Percentiles rank a stretch among this genome's conserved stretches.
These are phyloP conservation scores for Muricea muricata DNA, from an alignment of 92 coral and sea anemone genomes.

Conservation along the genomic window DNA sequence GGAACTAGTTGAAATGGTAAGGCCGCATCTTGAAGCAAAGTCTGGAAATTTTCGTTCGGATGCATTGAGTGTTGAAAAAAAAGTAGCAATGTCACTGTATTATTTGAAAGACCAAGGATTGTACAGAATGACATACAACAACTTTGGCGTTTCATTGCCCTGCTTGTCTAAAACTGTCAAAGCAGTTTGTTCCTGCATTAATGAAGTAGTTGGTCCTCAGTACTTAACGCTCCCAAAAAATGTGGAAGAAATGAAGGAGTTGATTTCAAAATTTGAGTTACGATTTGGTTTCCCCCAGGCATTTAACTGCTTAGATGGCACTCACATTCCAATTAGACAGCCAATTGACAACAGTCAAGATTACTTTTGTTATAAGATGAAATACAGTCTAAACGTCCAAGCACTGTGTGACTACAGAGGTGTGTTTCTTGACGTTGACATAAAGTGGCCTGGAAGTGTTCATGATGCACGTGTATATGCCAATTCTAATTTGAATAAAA, in stretches of 20 bases:
- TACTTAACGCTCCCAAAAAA: constrained; percentile 57
- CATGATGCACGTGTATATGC: too few species aligned
- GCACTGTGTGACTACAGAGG: too few species aligned
- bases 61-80: constrained; percentile 23
- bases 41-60: constrained; percentile 8
- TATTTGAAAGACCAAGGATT: too few species aligned
- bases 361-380: constrained; percentile 63
- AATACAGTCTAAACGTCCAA: constrained; percentile 59
- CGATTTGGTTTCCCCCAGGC: too few species aligned
- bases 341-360: too few species aligned
- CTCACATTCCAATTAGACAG: constrained; percentile 52
- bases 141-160: constrained; percentile 55
- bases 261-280: too few species aligned
- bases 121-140: constrained; percentile 55
- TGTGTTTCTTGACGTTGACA: too few species aligned
- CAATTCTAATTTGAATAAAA: too few species aligned
- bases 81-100: neutral
- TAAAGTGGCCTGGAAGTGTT: too few species aligned
- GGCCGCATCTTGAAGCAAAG: neutral
- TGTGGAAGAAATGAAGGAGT: constrained; percentile 60
- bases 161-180: constrained; percentile 54
- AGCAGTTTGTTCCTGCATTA: constrained; percentile 52
- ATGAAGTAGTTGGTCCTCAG: constrained; percentile 53
- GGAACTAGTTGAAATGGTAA: constrained; percentile 1
- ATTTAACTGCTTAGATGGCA: too few species aligned